Base-by-base conservation (phyloP, 1,140 invertebrate genomes). In the Lepidotrigona ventralis region DNA sequence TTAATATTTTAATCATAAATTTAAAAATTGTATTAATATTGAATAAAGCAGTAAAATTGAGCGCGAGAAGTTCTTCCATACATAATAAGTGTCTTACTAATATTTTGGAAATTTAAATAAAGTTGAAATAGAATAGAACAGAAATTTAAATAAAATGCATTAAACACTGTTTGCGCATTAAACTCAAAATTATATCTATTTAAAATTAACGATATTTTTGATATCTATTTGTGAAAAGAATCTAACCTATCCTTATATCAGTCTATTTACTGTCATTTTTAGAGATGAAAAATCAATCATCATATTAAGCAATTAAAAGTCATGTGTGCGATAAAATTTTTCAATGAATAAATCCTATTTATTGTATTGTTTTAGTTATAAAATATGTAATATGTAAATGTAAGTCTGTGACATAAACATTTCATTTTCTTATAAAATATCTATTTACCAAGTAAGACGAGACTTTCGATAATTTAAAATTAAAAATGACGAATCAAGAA, bases 401-500 rank as follows among this genome's bases (percentile, higher is more conserved):
- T 26, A 26, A 26, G 51, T 64, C 15, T 33, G 1, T 64, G 26
- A 21, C 19, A 29, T 64, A 21, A 63, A 53, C 23, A 33, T 63
- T 64, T 66, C n/a, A 53, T 53, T 51, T 53, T 77, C 33, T 63
- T 11, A 66, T 26, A 12, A 26, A 64, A 33, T 73, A 29, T 29
- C 9, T 77, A 33, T 29, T 29, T 51, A 21, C 39, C 56, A 33
- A 66, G 33, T 29, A 63, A 46, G 14, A 54, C 39, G 39, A 4
- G 11, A 54, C 51, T 64, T 64, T 60, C 12, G 21, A 21, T 39
- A 68, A 64, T 39, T 51, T 46, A 46, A 46, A 46, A 46, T 46
- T 33, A 63, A 17, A 60, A 51, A 58, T 90, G 88, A 73, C 75
- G 5, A 85, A 54, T 72, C 82, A 89, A 73, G 84, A 79, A 8